Conservation (phyloP, 2,888 invertebrate genomes). For the Spisula solida region DNA sequence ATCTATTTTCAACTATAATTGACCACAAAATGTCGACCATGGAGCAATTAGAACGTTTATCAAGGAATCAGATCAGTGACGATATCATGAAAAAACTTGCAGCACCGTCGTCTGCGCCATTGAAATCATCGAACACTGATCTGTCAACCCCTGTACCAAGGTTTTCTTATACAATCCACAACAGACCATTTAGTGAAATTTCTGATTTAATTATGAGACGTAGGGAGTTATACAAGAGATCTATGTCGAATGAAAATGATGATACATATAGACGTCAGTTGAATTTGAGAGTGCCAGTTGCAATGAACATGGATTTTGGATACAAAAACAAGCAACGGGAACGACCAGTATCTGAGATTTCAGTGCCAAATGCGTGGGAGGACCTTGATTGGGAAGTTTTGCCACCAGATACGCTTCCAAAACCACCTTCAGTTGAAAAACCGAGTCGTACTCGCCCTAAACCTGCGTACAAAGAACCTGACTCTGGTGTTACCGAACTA, state of each 20-base stretch:
- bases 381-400: constrained; percentile 60
- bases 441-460: constrained; percentile 14
- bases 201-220: constrained; percentile 35
- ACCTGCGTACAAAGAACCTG: constrained; percentile 21
- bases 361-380: constrained; percentile 53
- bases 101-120: not conserved
- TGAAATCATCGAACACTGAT: not conserved
- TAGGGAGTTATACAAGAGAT: not conserved
- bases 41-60: constrained; percentile 43
- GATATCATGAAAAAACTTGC: constrained; percentile 54
- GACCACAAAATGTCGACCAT: constrained; percentile 24
- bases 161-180: constrained; percentile 18
- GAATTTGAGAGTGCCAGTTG: constrained; percentile 40
- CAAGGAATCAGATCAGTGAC: constrained; percentile 40
- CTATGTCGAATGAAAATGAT: not conserved
- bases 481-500: not conserved
- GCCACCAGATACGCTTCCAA: constrained; percentile 19
- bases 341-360: constrained; percentile 61
- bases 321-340: constrained; percentile 42
- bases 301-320: constrained; percentile 21
- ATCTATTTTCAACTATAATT: not conserved
- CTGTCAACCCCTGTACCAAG: constrained; percentile 20
- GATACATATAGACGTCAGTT: constrained; percentile 38
- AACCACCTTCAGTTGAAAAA: constrained; percentile 19
- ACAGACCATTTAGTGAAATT: constrained; percentile 30